Percentiles rank a stretch among this genome's conserved stretches.
Conservation (phyloP, 1,140 invertebrate genomes). For the Drosophila serrata region DNA sequence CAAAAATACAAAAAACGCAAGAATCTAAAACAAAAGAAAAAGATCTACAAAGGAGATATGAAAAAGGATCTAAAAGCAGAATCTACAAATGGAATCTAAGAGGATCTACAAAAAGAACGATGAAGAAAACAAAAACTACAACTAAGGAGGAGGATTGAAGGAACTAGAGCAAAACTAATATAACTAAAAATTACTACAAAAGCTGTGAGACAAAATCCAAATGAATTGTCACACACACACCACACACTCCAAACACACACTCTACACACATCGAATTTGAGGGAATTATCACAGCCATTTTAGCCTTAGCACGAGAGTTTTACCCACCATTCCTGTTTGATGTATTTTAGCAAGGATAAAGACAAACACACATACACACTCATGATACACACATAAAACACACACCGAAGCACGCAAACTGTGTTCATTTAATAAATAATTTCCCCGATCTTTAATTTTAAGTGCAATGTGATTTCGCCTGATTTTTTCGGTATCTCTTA, state of each 20-base stretch:
- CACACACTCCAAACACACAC: conserved; percentile 23
- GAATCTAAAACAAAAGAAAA: not conserved
- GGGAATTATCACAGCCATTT: conserved; percentile 69
- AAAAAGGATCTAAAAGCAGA: not conserved
- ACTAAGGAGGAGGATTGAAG: conserved; percentile 31
- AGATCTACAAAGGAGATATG: not conserved
- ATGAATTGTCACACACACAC: conserved; percentile 47
- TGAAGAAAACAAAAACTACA: conserved; percentile 43
- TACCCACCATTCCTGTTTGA: conserved; percentile 82
- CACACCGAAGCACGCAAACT: conserved; percentile 68
- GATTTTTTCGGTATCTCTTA: conserved; percentile 19
- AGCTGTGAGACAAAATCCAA: conserved; percentile 54
- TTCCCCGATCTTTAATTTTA: conserved; percentile 57
- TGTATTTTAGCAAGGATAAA: conserved; percentile 69
- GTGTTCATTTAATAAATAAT: conserved; percentile 71
- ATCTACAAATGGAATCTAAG: conserved; percentile 1
- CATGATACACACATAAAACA: conserved; percentile 33
- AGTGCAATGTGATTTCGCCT: conserved; percentile 73
- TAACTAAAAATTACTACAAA: conserved; percentile 50
- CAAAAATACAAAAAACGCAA: conserved; percentile 1
- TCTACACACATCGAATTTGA: conserved; percentile 45
- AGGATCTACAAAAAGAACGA: not conserved
- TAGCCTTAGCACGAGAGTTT: conserved; percentile 80
- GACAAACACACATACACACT: conserved; percentile 33
- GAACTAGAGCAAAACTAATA: conserved; percentile 57